A percentile compares a stretch with the other conserved stretches of the same genome.
Evolutionary conservation across 2,113 vertebrate genomes (phyloP).

Genomic region (Rhinichthys klamathensis): DNA sequence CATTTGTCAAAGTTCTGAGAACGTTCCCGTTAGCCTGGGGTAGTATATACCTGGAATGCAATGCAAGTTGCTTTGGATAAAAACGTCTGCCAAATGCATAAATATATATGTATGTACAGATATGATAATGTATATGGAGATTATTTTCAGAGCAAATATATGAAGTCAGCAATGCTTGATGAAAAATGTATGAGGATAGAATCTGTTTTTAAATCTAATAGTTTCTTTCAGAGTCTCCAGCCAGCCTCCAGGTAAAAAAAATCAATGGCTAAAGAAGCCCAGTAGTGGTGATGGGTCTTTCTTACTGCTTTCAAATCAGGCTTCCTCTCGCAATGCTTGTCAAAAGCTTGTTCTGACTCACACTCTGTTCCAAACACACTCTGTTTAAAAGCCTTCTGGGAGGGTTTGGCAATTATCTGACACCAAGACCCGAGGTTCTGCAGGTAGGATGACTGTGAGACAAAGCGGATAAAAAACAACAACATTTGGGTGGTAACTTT

Average conservation of each 20-base stretch:
- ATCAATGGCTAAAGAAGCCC: not conserved
- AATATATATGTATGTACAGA: not conserved
- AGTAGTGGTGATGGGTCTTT: not conserved
- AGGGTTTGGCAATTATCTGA: conserved; percentile 23
- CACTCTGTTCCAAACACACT: conserved; percentile 7
- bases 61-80: not conserved
- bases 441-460: conserved; percentile 25
- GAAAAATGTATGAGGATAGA: not conserved
- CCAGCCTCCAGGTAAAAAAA: not conserved
- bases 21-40: too few species aligned
- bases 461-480: conserved; percentile 5
- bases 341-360: not conserved
- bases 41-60: not conserved
- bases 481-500: not conserved
- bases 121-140: conserved; percentile 6
- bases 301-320: conserved; percentile 5
- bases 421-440: not conserved
- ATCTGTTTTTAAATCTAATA: not conserved
- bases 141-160: conserved; percentile 19
- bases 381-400: not conserved
- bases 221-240: conserved; percentile 2
- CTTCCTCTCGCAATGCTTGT: not conserved
- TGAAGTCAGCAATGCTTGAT: not conserved
- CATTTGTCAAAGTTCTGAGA: too few species aligned
- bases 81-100: not conserved